phyloP scores from a whole-genome alignment of 2,797 vertebrate species.

The Tauraco hartlaubi region DNA sequence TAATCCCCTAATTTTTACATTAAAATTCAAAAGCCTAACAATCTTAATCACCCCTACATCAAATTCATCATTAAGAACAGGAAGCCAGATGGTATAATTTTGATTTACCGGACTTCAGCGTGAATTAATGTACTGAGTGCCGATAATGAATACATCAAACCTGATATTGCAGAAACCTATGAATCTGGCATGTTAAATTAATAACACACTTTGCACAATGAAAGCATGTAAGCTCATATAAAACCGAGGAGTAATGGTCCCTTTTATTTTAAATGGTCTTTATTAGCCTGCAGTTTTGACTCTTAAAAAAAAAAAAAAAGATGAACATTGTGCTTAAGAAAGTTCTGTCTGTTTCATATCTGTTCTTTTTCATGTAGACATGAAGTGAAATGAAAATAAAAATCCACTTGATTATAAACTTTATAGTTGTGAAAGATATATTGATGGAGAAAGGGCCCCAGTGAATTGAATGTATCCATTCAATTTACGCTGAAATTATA shows the following conservation, averaged over 20 bases:
- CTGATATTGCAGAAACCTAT: constrained; percentile 98
- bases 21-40: constrained; percentile 95
- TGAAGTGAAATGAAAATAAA: constrained; percentile 39
- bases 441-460: neutral
- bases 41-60: constrained; percentile 98
- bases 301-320: constrained; percentile 71
- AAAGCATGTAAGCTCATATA: constrained; percentile 87
- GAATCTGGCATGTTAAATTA: constrained; percentile 99
- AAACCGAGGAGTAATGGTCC: constrained; percentile 85
- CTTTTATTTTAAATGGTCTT: constrained; percentile 87
- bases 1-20: constrained; percentile 98
- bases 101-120: constrained; percentile 95
- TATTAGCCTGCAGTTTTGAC: constrained; percentile 83
- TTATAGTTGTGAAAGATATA: neutral
- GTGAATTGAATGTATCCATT: neutral
- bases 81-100: constrained; percentile 99
- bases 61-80: constrained; percentile 99
- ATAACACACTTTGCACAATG: constrained; percentile 91
- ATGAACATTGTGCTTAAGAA: constrained; percentile 70
- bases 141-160: constrained; percentile 95
- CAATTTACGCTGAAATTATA: neutral
- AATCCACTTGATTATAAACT: neutral
- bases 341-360: constrained; percentile 44
- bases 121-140: constrained; percentile 98
- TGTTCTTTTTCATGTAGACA: constrained; percentile 3